Conservation (phyloP, 2,797 vertebrate genomes). For the Rhynchotus rufescens region DNA sequence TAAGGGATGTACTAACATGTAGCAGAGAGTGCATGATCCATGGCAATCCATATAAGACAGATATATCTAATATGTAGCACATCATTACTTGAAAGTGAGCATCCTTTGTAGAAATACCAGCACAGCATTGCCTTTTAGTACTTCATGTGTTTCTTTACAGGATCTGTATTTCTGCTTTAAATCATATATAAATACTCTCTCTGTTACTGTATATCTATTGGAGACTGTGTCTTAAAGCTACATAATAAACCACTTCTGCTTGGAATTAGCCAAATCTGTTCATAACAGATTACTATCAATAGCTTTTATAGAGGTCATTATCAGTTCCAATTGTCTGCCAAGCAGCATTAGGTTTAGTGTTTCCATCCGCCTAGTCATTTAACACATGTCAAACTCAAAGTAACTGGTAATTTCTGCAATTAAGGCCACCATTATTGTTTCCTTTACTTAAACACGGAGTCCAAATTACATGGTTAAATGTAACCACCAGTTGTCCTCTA, state of each 20-base stretch:
- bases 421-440: constrained; percentile 85
- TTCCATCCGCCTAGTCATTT: constrained; percentile 83
- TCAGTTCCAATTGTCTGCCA: constrained; percentile 76
- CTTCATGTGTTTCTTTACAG: not conserved
- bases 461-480: constrained; percentile 79
- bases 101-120: not conserved
- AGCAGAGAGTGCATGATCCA: not conserved
- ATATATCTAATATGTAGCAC: not conserved
- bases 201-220: not conserved
- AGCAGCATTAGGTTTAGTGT: constrained; percentile 78
- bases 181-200: not conserved
- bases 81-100: not conserved
- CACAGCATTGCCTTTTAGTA: not conserved
- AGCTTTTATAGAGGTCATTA: constrained; percentile 63
- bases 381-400: constrained; percentile 80
- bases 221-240: not conserved
- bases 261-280: constrained; percentile 56
- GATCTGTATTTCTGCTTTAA: not conserved
- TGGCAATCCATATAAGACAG: not conserved
- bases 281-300: constrained; percentile 61
- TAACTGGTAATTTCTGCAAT: constrained; percentile 87
- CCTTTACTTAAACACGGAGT: constrained; percentile 82
- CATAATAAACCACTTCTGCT: constrained; percentile 38
- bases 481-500: constrained; percentile 72
- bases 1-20: too few species aligned